Evolutionary conservation across 1,140 invertebrate genomes (phyloP).

Genomic region (Chironomus tepperi): DNA sequence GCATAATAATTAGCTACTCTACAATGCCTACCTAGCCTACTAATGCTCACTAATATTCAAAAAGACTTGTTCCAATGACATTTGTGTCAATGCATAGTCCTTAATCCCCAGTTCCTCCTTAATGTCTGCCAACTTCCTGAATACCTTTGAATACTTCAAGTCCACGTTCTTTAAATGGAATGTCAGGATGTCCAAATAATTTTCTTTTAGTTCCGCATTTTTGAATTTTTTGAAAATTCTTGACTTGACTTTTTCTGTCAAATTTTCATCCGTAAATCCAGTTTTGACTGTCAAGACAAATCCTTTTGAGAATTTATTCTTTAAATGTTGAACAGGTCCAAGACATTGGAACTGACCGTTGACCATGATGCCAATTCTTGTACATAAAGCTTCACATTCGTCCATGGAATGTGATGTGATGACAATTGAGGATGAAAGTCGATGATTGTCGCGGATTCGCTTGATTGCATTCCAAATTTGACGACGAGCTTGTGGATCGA

Average conservation of each 20-base stretch:
- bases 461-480: slow-evolving; percentile 59
- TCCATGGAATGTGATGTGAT: slow-evolving; percentile 67
- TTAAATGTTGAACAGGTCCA: slow-evolving; percentile 53
- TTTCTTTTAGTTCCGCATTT: slow-evolving; percentile 41
- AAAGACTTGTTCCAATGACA: slow-evolving; percentile 65
- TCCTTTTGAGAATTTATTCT: slow-evolving; percentile 45
- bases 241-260: not conserved
- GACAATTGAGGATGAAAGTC: slow-evolving; percentile 45
- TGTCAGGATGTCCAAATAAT: slow-evolving; percentile 59
- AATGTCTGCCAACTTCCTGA: slow-evolving; percentile 56
- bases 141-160: slow-evolving; percentile 58
- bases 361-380: slow-evolving; percentile 70
- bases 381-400: slow-evolving; percentile 76
- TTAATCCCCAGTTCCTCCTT: slow-evolving; percentile 50
- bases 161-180: slow-evolving; percentile 51
- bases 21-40: no score
- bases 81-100: slow-evolving; percentile 71
- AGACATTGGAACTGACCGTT: slow-evolving; percentile 60
- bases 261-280: not conserved
- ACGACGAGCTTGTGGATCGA: slow-evolving; percentile 71
- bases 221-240: slow-evolving; percentile 30
- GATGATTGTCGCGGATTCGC: slow-evolving; percentile 29
- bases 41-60: slow-evolving; percentile 37
- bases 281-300: slow-evolving; percentile 28
- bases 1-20: no score